Conservation (phyloP, 2,888 invertebrate genomes). For the Drosophila rellima region DNA sequence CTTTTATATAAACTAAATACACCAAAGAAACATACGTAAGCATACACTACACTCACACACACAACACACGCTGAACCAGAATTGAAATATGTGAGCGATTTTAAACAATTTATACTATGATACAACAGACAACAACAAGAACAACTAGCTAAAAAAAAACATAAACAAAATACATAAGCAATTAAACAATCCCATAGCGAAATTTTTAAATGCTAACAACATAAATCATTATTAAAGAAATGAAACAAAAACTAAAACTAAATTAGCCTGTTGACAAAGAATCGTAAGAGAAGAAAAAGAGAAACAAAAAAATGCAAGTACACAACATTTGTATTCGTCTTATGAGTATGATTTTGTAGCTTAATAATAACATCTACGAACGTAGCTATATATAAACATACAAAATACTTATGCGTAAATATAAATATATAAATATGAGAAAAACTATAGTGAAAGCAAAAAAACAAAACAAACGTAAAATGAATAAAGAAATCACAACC, state of each 20-base stretch:
- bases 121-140: conserved; percentile 43
- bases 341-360: conserved; percentile 77
- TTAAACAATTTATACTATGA: conserved; percentile 72
- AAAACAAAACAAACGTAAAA: conserved; percentile 50
- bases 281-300: conserved; percentile 47
- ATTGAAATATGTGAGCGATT: conserved; percentile 69
- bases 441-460: conserved; percentile 46
- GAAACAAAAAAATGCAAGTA: conserved; percentile 33
- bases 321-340: conserved; percentile 65
- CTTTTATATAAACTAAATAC: conserved; percentile 67
- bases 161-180: conserved; percentile 59
- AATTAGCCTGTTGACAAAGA: conserved; percentile 68
- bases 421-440: conserved; percentile 50
- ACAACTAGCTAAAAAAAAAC: conserved; percentile 66
- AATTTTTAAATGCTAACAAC: conserved; percentile 70
- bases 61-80: conserved; percentile 64
- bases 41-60: conserved; percentile 27
- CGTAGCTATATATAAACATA: conserved; percentile 64
- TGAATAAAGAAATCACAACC: conserved; percentile 83
- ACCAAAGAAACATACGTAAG: conserved; percentile 72
- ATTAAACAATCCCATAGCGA: conserved; percentile 80
- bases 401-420: conserved; percentile 46
- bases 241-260: conserved; percentile 48
- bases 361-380: conserved; percentile 72
- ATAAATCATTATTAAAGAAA: conserved; percentile 23